These are phyloP conservation scores for Tinea pellionella DNA, from an alignment of 2,888 invertebrate species.

Conservation along the genomic window DNA sequence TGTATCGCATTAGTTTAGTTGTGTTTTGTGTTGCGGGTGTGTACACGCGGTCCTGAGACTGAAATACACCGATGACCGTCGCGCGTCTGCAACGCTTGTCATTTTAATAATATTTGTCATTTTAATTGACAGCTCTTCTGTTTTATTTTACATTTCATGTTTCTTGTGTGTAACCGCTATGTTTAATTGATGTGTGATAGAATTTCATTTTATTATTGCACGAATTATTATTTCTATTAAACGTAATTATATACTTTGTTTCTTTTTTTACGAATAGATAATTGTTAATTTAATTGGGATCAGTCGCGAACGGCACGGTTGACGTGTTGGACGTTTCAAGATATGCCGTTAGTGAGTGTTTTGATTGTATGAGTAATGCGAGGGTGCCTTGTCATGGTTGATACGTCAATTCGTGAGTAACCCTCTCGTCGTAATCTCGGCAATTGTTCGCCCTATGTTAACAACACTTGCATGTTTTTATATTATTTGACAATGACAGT, in stretches of 20 bases:
- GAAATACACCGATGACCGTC: slow-evolving; percentile 56
- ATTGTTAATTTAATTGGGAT: not conserved
- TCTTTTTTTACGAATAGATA: not conserved
- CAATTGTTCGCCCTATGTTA: not conserved
- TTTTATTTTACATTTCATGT: slow-evolving; percentile 36
- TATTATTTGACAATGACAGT: not conserved
- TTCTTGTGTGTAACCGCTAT: slow-evolving; percentile 50
- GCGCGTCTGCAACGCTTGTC: slow-evolving; percentile 30
- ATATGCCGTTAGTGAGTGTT: too few relatives aligned
- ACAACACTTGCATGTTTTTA: not conserved
- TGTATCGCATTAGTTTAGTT: slow-evolving; percentile 43
- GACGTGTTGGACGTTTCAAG: too few relatives aligned
- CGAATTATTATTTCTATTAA: not conserved
- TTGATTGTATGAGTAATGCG: not conserved
- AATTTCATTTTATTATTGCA: slow-evolving; percentile 39
- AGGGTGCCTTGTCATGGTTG: too few relatives aligned
- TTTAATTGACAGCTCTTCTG: slow-evolving; percentile 58
- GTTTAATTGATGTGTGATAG: slow-evolving; percentile 55
- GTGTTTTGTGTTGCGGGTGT: slow-evolving; percentile 29
- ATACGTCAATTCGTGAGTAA: not conserved
- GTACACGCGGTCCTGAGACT: slow-evolving; percentile 58
- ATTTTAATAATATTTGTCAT: slow-evolving; percentile 50
- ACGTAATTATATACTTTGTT: not conserved
- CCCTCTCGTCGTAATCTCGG: not conserved
- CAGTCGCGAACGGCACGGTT: too few relatives aligned